These are phyloP conservation scores for Hippopotamyrus pictus DNA, from an alignment of 2,797 vertebrate species.

Conservation along the genomic window DNA sequence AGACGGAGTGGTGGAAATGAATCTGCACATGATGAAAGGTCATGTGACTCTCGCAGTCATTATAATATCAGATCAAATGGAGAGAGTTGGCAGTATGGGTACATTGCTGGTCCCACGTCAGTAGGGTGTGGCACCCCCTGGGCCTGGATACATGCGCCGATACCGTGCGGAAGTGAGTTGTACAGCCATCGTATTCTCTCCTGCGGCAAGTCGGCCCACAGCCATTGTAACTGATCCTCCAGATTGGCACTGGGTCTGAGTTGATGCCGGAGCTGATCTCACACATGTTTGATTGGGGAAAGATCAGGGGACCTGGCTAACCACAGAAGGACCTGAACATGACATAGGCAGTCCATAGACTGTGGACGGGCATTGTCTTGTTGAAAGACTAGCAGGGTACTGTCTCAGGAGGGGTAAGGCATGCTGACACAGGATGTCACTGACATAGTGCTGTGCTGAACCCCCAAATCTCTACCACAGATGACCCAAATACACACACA, in stretches of 20 bases:
- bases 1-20: not conserved
- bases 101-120: not conserved
- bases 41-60: not conserved
- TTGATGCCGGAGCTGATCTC: not conserved
- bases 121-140: not conserved
- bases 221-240: not conserved
- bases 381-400: too few relatives aligned
- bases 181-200: not conserved
- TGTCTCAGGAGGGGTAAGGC: too few relatives aligned
- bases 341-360: not conserved
- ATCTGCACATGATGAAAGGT: not conserved
- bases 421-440: not conserved
- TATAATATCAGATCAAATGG: not conserved
- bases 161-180: not conserved
- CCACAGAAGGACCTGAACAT: not conserved
- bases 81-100: not conserved
- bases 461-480: too few relatives aligned
- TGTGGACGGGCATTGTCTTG: not conserved
- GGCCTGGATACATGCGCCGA: not conserved
- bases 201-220: not conserved
- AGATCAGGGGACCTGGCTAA: not conserved
- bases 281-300: not conserved
- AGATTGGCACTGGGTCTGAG: not conserved
- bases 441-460: too few relatives aligned
- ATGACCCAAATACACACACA: too few relatives aligned